Base-by-base conservation (phyloP, 2,113 vertebrate species). In the Anser cygnoides region DNA sequence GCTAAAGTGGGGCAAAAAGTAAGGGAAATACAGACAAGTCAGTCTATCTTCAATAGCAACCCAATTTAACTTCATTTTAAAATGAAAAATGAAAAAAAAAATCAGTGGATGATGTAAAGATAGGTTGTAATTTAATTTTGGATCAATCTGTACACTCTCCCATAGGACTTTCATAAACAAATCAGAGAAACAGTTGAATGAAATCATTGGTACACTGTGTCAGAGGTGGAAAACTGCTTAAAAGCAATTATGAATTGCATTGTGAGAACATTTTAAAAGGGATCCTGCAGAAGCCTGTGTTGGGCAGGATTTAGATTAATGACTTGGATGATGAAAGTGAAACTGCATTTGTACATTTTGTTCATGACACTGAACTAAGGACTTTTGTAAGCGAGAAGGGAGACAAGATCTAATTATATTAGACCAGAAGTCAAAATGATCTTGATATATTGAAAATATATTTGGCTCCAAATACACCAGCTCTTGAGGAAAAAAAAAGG, bases 361-460 rank as follows among this genome's bases (percentile, higher is more conserved):
- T 37, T 87, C 65, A 54, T 67, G 43, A 72, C 7, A 11, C 21
- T 89, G 63, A 75, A 74, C 13, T 84, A 58, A 74, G 19, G n/a
- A 89, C 29, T 91, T 91, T 10, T 52, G 6, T 66, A 77, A 93
- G 25, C 0, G 20, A 94, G 81, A 74, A 76, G 14, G 26, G n/a
- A 92, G 92, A 68, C 5, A 22, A 25, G 17, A 80, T 59, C 57
- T 87, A 84, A 75, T 67, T 78, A 39, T 33, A 50, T 84, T 91
- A 75, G n/a, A 81, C 81, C 7, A 74, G n/a, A 92, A 80, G 70
- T 87, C 9, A 92, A 92, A 81, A 89, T 59, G 14, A 21, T 91
- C 29, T 65, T 92, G 16, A 39, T 81, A 19, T 59, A 37, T 35
- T 74, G 74, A 91, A 93, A 37, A 50, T 28, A 58, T 49, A 66